Conservation (phyloP, 2,113 vertebrate genomes). For the Paedocypris sp. region DNA sequence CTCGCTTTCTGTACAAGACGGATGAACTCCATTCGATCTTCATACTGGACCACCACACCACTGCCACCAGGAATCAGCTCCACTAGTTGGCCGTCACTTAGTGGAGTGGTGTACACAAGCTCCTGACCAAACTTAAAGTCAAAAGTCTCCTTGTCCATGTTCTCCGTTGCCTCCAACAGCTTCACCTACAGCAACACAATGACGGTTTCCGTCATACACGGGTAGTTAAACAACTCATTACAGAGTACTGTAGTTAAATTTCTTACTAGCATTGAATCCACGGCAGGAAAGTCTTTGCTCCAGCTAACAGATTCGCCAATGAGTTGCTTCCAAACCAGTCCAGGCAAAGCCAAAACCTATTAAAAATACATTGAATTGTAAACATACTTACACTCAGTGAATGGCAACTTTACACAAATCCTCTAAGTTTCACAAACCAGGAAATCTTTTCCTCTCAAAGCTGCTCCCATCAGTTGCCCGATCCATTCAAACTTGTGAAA, state of each 20-base stretch:
- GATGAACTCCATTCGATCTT: constrained; percentile 82
- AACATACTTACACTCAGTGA: neutral
- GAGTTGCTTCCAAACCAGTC: constrained; percentile 93
- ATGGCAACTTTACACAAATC: neutral
- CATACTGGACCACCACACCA: constrained; percentile 68
- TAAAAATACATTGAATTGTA: neutral
- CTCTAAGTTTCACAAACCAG: constrained; percentile 62
- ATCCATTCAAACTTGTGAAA: constrained; percentile 93
- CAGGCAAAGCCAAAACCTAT: constrained; percentile 88
- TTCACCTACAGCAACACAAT: constrained; percentile 72
- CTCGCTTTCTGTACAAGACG: constrained; percentile 79
- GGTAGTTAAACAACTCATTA: neutral
- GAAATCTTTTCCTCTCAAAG: constrained; percentile 91
- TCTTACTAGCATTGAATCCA: constrained; percentile 90
- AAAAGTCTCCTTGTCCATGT: constrained; percentile 89
- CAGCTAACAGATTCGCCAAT: constrained; percentile 87
- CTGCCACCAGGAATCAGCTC: constrained; percentile 80
- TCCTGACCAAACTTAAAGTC: constrained; percentile 94
- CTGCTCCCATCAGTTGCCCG: constrained; percentile 93
- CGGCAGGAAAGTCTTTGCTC: constrained; percentile 88
- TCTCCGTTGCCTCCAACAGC: constrained; percentile 89
- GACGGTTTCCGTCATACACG: neutral
- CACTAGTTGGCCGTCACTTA: constrained; percentile 77
- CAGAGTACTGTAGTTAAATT: neutral
- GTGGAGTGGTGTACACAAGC: constrained; percentile 82